Evolutionary conservation across 1,140 invertebrate species (phyloP).

Genomic region (Camponotus pennsylvanicus): DNA sequence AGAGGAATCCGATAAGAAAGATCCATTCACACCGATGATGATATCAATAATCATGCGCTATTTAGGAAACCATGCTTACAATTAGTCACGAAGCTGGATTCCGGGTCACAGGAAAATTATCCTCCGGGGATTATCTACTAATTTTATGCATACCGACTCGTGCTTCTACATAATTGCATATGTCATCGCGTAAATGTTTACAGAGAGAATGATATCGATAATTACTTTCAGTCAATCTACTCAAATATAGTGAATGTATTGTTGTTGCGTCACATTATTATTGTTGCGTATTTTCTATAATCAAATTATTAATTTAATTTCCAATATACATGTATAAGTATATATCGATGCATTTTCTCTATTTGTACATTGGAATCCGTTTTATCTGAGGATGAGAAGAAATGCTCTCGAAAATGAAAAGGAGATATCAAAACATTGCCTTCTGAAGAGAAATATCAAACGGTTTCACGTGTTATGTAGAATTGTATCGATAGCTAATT

Average conservation of each 20-base stretch:
- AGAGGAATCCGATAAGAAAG: not conserved
- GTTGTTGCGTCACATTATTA: not conserved
- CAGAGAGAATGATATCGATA: not conserved
- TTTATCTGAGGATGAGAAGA: not conserved
- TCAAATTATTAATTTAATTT: conserved; percentile 47
- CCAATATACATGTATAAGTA: not conserved
- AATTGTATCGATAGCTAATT: not conserved
- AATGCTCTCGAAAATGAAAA: not conserved
- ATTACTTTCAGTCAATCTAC: conserved; percentile 16
- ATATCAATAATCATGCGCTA: not conserved
- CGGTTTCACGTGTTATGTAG: not conserved
- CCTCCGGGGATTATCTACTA: not conserved
- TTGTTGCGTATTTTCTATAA: not conserved
- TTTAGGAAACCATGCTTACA: not conserved
- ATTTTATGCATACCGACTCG: not conserved
- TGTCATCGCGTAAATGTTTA: not conserved
- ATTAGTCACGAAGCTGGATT: conserved; percentile 26
- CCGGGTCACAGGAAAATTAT: not conserved
- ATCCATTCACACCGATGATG: not conserved
- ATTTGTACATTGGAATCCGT: not conserved
- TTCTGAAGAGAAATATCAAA: conserved; percentile 24
- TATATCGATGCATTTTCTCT: conserved; percentile 20
- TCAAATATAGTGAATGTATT: not conserved
- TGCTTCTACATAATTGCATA: conserved; percentile 11
- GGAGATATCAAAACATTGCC: not conserved